Evolutionary conservation across 2,797 vertebrate genomes (phyloP), one percentile per base, ranked within the genome.

Genomic region (Acanthurus lineatus): DNA sequence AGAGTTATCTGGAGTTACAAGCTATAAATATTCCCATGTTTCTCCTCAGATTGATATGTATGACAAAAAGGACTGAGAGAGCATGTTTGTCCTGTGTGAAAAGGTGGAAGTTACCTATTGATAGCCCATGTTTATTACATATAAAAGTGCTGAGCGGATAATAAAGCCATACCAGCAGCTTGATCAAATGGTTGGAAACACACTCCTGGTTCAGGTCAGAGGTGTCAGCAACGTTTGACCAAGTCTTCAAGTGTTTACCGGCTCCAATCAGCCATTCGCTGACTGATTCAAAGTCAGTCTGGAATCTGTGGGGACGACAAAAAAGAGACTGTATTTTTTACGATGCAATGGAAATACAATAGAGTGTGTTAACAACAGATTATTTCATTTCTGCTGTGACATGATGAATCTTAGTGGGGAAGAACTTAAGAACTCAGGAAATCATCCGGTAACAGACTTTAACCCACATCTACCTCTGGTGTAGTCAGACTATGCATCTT

Each of bases 151-250:
- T 11, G 25, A 69, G 22, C 2, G 45, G 32, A 8, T 2, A 20
- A 9, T 7, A 42, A n/a, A 62, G n/a, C 3, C 82, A 89, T 93
- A 99, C 98, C 93, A 96, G 95, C 72, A 98, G 94, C n/a, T 84
- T 87, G 42, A 87, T 86, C 78, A 99, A 94, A 82, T 87, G 93
- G 76, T 87, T 90, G 73, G 91, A 88, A 84, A 96, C 84, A 40
- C 86, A 85, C 28, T 95, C 90, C 87, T 94, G 91, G 74, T 95
- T 92, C 75, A 94, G 92, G 38, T 95, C 93, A 16, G 91, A 91
- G 0, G 84, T 88, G 66, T 95, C 87, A 2, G 95, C 93, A 40
- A 94, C 94, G 32, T 91, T 90, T 35, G 92, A 96, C 95, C 95
- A 96, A 64, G 89, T 87, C 79, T 93, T 95, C 85, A 97, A 86